Base-by-base conservation (phyloP, 2,888 invertebrate species). In the Lamproptera curius region DNA sequence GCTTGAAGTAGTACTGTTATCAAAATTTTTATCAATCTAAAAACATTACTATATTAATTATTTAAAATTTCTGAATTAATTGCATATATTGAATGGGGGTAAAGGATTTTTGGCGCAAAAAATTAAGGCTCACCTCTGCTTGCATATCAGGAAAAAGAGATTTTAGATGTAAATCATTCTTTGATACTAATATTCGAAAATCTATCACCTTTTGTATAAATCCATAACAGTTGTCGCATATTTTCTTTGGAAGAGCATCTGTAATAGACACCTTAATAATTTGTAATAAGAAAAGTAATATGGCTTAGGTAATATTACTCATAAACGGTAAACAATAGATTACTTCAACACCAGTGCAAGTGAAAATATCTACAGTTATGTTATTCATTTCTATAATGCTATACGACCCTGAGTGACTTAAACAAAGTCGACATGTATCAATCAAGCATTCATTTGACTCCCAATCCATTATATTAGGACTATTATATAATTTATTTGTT, bases 201-300 rank as follows among this genome's bases (percentile, higher is more conserved):
- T 65, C 50, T 16, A 64, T 66, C 1, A 70, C 67, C 15, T 62
- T 63, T 10, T 56, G 48, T 0, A 83, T 55, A 23, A 64, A 61
- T 14, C 73, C 65, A 1, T 56, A 50, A 54, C 83, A 83, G 20
- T 57, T 54, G 16, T 2, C 33, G 54, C 83, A 83, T 51, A 83
- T 69, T 54, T 70, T 76, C 26, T 58, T 58, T 0, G 83, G 83
- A 16, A 82, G 58, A 33, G 69, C 64, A 36, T 76, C 73, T 31
- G 57, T 31, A 38, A 51, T 9, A 36, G 46, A 43, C 4, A 57
- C 47, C 58, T 58, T 26, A 16, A 54, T 53, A 20, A 35, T 37
- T 42, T 31, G 39, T 34, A 15, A 46, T 14, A 26, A 39, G 17
- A 37, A 42, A 13, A 0, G 33, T 15, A 16, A 3, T 26, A 2